Percentiles rank a stretch among this genome's conserved stretches.
Conservation (phyloP, 1,140 invertebrate genomes). For the Paracyclopina nana region DNA sequence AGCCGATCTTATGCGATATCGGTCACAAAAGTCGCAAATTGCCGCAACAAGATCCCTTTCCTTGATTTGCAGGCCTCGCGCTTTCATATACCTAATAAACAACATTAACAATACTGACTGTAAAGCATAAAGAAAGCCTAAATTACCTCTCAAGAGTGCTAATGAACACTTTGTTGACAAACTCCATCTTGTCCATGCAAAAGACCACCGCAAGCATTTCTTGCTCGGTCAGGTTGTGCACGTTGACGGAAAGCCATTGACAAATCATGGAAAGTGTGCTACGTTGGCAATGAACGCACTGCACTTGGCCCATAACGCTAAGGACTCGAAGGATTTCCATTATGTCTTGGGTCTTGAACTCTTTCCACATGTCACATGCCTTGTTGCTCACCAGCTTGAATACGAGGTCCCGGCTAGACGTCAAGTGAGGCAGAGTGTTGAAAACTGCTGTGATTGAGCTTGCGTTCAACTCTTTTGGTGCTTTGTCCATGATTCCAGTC, state of each 20-base stretch:
- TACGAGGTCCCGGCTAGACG: conserved; percentile 36
- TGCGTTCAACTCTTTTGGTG: conserved; percentile 34
- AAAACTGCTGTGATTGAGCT: conserved; percentile 37
- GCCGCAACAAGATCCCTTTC: conserved; percentile 34
- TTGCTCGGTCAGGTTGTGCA: conserved; percentile 36
- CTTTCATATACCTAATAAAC: conserved; percentile 36
- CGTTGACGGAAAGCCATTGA: conserved; percentile 38
- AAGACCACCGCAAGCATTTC: conserved; percentile 37
- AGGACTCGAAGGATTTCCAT: conserved; percentile 32
- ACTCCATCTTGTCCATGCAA: conserved; percentile 32
- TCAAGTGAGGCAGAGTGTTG: conserved; percentile 33
- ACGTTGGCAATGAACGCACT: too few relatives aligned
- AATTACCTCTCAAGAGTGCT: conserved; percentile 37
- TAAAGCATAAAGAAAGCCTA: too few relatives aligned
- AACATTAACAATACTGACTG: too few relatives aligned
- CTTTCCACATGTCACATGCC: conserved; percentile 33
- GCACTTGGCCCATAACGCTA: not conserved
- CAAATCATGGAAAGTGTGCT: conserved; percentile 30
- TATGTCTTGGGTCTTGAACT: conserved; percentile 32
- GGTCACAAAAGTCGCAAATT: conserved; percentile 39
- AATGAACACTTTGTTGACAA: conserved; percentile 32
- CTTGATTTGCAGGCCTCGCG: conserved; percentile 28
- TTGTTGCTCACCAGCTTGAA: conserved; percentile 38
- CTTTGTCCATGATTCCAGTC: conserved; percentile 37
- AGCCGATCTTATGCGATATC: conserved; percentile 35